A percentile compares a stretch with the other conserved stretches of the same genome.
Conservation (phyloP, 92 coral and sea anemone species). For the Porites evermanni region DNA sequence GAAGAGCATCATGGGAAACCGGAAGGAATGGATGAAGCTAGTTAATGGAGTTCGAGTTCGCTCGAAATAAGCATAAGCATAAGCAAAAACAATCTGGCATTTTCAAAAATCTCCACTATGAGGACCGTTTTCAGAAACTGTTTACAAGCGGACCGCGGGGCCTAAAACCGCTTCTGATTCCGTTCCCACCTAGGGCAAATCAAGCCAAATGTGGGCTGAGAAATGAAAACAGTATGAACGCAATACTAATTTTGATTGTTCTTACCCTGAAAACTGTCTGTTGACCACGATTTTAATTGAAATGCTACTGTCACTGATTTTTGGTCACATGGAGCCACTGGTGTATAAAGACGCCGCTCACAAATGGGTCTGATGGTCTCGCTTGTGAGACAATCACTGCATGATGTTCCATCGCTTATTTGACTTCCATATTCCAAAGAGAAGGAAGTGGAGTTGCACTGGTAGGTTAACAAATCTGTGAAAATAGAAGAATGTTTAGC, state of each 20-base stretch:
- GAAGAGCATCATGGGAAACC: no score
- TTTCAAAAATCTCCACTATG: no score
- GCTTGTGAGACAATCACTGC: constrained; percentile 1
- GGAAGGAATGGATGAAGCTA: no score
- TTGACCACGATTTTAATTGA: background rate
- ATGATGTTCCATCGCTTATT: background rate
- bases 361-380: constrained; percentile 20
- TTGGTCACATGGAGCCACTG: constrained; percentile 15
- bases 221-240: background rate
- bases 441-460: constrained; percentile 7
- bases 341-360: constrained; percentile 23
- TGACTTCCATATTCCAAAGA: background rate
- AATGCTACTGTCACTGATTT: constrained; percentile 4
- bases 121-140: no score
- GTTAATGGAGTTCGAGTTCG: no score
- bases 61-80: no score
- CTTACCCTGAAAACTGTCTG: constrained; percentile 18
- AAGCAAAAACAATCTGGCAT: no score
- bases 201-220: no score
- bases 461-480: constrained; percentile 11
- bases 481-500: background rate
- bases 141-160: no score
- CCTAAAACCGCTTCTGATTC: no score
- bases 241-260: no score
- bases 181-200: no score